phyloP scores from a whole-genome alignment of 2,888 invertebrate genomes.

The Alitta virens region DNA sequence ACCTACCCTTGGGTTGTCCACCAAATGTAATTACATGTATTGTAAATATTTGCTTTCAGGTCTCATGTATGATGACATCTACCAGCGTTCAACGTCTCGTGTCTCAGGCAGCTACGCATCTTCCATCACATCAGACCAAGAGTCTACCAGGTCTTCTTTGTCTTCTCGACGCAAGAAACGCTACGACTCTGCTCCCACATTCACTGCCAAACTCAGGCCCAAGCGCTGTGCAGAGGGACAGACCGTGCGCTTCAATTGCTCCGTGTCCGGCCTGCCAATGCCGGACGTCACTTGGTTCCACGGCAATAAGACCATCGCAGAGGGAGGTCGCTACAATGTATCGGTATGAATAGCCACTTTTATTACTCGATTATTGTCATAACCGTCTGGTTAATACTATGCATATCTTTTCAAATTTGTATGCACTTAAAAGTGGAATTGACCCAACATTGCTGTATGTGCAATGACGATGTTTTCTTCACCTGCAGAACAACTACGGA shows the following conservation, averaged over 20 bases:
- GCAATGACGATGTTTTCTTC: no score
- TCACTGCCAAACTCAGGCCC: conserved; percentile 27
- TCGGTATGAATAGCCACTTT: conserved; percentile 22
- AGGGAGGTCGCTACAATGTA: conserved; percentile 16
- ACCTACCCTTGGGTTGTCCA: no score
- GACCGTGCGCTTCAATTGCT: conserved; percentile 28
- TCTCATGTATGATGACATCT: conserved; percentile 25
- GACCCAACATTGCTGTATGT: no score
- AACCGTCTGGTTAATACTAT: no score
- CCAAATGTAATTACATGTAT: no score
- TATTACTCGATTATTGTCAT: no score
- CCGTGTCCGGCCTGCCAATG: conserved; percentile 27
- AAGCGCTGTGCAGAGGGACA: conserved; percentile 25
- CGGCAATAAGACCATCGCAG: conserved; percentile 17
- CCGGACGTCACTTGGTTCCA: conserved; percentile 29
- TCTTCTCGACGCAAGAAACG: neutral
- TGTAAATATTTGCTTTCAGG: conserved; percentile 20
- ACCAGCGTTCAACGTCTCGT: conserved; percentile 10
- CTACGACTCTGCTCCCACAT: conserved; percentile 23
- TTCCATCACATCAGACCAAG: conserved; percentile 19
- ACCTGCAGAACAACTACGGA: conserved; percentile 28
- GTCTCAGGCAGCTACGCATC: conserved; percentile 8
- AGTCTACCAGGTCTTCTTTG: conserved; percentile 20
- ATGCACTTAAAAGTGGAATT: no score
- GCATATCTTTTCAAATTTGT: no score